Percentiles rank a stretch among this genome's conserved stretches.
These are phyloP conservation scores for Eudyptes chrysolophus DNA, from an alignment of 2,113 vertebrate species.

Conservation along the genomic window DNA sequence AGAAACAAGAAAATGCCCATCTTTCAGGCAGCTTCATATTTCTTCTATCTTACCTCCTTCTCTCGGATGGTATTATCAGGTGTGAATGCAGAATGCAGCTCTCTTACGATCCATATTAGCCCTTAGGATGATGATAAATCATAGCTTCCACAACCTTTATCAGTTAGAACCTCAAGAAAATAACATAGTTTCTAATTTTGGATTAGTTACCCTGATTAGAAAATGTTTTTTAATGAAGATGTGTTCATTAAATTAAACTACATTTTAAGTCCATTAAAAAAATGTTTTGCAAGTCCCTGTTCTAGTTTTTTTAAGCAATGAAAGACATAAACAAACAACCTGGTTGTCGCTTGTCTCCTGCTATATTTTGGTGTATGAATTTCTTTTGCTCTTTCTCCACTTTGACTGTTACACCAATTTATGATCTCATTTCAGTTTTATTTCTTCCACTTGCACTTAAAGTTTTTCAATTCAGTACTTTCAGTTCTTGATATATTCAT, in stretches of 20 bases:
- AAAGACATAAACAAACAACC: not conserved
- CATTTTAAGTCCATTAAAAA: not conserved
- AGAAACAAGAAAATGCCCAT: not conserved
- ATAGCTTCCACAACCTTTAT: not conserved
- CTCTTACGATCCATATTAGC: not conserved
- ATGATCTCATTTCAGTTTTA: conserved; percentile 20
- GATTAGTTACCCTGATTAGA: not conserved
- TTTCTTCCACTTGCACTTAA: not conserved
- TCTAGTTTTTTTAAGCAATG: not conserved
- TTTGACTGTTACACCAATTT: not conserved
- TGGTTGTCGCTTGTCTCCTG: not conserved
- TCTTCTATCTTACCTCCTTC: not conserved
- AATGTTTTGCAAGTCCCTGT: not conserved
- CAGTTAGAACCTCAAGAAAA: not conserved
- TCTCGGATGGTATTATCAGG: not conserved
- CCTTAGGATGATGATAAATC: not conserved
- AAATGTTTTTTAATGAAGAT: not conserved
- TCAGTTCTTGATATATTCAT: not conserved
- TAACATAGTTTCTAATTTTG: not conserved
- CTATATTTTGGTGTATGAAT: not conserved
- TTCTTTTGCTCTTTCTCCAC: not conserved
- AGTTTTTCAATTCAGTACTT: not conserved
- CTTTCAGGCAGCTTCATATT: not conserved
- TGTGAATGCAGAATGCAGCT: not conserved
- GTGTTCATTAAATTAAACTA: not conserved